A percentile compares a stretch with the other conserved stretches of the same genome.
phyloP scores from a whole-genome alignment of 2,888 invertebrate genomes.

The Mesorhabditis spiculigera region DNA sequence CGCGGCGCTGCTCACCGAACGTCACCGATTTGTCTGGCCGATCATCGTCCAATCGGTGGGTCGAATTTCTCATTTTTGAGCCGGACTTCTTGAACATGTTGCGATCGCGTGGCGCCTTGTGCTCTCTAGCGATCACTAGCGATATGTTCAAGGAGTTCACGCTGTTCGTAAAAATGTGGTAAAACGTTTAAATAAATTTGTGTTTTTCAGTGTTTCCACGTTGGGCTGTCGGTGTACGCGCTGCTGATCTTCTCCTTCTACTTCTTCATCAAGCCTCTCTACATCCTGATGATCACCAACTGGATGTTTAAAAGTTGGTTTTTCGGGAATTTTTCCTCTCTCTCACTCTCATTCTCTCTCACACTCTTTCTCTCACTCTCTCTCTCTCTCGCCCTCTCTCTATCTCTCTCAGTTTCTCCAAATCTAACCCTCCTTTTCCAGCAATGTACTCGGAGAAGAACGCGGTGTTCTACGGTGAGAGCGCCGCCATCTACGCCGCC shows the following conservation, averaged over 20 bases:
- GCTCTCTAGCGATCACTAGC: no score
- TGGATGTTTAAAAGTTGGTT: slow-evolving; percentile 55
- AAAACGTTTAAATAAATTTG: background rate
- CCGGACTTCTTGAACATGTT: no score
- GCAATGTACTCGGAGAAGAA: slow-evolving; percentile 50
- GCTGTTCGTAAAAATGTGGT: no score
- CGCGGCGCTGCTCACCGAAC: slow-evolving; percentile 31
- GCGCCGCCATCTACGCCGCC: slow-evolving; percentile 31
- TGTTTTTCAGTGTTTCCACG: slow-evolving; percentile 51
- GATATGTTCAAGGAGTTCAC: no score
- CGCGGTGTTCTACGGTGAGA: slow-evolving; percentile 45
- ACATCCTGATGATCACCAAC: slow-evolving; percentile 56
- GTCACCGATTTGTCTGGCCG: slow-evolving; percentile 45
- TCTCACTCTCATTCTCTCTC: background rate
- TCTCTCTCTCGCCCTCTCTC: background rate
- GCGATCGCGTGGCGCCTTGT: no score
- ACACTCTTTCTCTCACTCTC: background rate
- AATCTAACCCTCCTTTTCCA: slow-evolving; percentile 15
- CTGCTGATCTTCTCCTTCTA: slow-evolving; percentile 51
- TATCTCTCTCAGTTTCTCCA: background rate
- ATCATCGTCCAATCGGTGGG: slow-evolving; percentile 50
- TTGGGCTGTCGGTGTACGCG: slow-evolving; percentile 42
- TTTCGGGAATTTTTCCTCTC: background rate
- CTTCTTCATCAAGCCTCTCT: slow-evolving; percentile 55
- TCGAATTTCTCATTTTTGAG: background rate